Percentiles rank a stretch among this genome's conserved stretches.
These are phyloP conservation scores for Dicrurus megarhynchus DNA, from an alignment of 2,113 vertebrate genomes.

Conservation along the genomic window DNA sequence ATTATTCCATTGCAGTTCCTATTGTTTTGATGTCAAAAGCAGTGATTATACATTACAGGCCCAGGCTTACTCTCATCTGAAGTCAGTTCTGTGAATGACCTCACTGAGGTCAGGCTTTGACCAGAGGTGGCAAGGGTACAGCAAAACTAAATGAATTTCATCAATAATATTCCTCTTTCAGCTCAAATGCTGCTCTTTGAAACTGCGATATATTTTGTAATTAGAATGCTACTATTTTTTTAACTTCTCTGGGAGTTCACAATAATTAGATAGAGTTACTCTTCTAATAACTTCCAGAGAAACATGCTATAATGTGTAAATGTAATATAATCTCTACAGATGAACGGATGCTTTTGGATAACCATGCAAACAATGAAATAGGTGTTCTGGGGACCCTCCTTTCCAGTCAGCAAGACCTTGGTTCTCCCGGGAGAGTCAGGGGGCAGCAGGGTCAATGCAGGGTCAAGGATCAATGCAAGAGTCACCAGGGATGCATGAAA, in stretches of 20 bases:
- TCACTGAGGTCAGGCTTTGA: neutral
- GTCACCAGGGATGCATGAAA: neutral
- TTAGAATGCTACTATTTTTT: neutral
- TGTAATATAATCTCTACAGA: constrained; percentile 8
- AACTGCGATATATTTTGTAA: neutral
- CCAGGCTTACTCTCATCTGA: neutral
- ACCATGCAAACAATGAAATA: neutral
- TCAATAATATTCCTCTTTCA: neutral
- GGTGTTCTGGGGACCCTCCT: neutral
- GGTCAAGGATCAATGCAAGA: neutral
- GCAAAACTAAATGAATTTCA: neutral
- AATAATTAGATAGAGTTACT: neutral
- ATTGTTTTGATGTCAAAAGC: constrained; percentile 13
- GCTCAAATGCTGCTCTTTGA: neutral
- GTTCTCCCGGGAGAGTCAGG: neutral
- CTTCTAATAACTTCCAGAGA: neutral
- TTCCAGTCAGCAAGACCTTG: neutral
- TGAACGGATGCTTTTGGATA: neutral
- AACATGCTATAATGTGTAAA: neutral
- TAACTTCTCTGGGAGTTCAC: neutral
- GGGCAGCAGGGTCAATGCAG: neutral
- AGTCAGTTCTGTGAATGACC: neutral
- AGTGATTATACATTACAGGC: neutral
- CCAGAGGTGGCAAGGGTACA: neutral
- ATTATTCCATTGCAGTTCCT: neutral